These are phyloP conservation scores for Nycticebus coucang DNA, from an alignment of 2,113 vertebrate genomes.

Conservation along the genomic window DNA sequence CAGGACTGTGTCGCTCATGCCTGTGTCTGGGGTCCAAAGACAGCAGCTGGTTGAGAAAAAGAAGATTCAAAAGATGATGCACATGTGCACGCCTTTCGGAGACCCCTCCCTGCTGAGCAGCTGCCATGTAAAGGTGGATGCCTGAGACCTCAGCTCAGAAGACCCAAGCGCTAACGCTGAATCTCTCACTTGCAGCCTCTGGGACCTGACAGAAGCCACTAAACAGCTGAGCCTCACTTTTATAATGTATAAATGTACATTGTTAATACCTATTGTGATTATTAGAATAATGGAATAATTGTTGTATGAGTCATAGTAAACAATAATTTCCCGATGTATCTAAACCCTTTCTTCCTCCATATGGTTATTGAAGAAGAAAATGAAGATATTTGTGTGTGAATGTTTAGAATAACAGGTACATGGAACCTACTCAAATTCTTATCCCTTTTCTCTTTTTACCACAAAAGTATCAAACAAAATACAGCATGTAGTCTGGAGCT, in stretches of 20 bases:
- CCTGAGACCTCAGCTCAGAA: background rate
- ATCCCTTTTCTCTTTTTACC: background rate
- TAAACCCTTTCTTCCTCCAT: background rate
- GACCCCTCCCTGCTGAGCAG: rapidly evolving
- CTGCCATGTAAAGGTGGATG: background rate
- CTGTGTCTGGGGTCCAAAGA: background rate
- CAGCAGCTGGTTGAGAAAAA: background rate
- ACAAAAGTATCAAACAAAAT: background rate
- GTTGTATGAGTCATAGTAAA: background rate
- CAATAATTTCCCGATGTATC: background rate
- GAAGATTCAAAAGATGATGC: background rate
- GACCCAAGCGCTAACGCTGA: no score
- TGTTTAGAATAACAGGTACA: background rate
- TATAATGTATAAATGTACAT: background rate
- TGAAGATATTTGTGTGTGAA: background rate
- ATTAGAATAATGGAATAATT: background rate
- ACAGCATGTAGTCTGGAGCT: background rate
- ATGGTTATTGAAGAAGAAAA: background rate
- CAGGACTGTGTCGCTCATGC: background rate
- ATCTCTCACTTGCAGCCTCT: background rate
- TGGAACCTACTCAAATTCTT: background rate
- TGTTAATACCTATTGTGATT: background rate
- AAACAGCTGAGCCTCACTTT: background rate
- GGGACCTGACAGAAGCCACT: background rate
- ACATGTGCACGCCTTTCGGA: rapidly evolving